Evolutionary conservation across 2,888 invertebrate species (phyloP), one percentile per base, ranked within the genome.

Genomic region (Chorisops tibialis): DNA sequence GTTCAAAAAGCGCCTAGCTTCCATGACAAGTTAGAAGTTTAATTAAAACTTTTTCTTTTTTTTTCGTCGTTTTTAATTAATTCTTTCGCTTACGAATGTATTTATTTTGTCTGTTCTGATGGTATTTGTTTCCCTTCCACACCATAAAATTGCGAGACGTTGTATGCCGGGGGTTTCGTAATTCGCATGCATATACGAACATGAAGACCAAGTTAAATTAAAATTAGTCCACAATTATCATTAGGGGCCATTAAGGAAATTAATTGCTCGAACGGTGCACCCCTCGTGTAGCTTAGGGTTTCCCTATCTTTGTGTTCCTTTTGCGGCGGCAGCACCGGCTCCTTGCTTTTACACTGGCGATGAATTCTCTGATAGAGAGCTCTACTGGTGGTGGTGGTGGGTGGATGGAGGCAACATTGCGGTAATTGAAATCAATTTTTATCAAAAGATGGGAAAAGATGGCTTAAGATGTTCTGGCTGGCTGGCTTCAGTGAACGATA

Each of bases 161-260:
- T 30, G 30, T 9, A 9, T 9, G 5, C 30, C 7, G 30, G 9
- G 30, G 30, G 30, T 56, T 30, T 56, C 56, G 45, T 56, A 56
- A 56, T 56, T 56, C 56, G 56, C 56, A 56, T 56, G 43, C 56
- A 56, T 24, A 56, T 5, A 30, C 7, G 9, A 43, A 43, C 43
- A 56, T 56, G 56, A 56, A 56, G 56, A 56, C 59, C 59, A 59
- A 59, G 59, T 59, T 59, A 59, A 59, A 59, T 59, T 59, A 59
- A 59, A 59, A 59, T 59, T 59, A 59, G 47, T 59, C 48, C 59
- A 59, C 59, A 59, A 59, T 59, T 59, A 59, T 59, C 59, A 59
- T 59, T 59, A 59, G 59, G 48, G 47, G 59, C 59, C 59, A 59
- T 59, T 59, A 59, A 59, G 59, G 48, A 59, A 59, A 59, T 59